phyloP scores from a whole-genome alignment of 2,888 invertebrate species.

The Tricholauxania praeusta region DNA sequence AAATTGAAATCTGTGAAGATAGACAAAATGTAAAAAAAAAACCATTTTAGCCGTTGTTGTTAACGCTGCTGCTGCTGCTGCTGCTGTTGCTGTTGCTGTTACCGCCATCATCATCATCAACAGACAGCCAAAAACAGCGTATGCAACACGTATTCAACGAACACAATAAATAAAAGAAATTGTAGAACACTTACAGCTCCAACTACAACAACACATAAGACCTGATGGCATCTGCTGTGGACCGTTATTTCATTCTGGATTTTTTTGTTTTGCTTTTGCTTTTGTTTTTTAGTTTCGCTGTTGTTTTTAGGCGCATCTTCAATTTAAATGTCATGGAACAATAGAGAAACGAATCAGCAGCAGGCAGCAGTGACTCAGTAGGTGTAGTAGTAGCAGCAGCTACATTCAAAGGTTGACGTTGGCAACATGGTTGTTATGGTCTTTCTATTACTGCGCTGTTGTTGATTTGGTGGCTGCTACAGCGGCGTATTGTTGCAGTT shows the following conservation, averaged over 20 bases:
- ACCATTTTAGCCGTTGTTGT: not conserved
- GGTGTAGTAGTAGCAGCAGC: not conserved
- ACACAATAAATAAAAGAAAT: not conserved
- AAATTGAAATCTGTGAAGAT: conserved; percentile 26
- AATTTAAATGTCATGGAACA: conserved; percentile 27
- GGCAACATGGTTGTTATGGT: no score
- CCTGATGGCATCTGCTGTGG: not conserved
- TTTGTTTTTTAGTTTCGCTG: not conserved
- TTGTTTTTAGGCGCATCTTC: conserved; percentile 27
- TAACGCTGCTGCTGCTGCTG: not conserved
- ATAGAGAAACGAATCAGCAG: not conserved
- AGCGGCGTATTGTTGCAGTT: no score
- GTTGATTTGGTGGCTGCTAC: no score
- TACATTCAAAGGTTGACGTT: not conserved
- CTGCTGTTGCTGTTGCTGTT: not conserved
- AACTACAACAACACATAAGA: not conserved
- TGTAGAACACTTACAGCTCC: not conserved
- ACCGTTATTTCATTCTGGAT: conserved; percentile 15
- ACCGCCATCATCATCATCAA: not conserved
- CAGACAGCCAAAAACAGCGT: not conserved
- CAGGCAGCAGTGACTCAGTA: not conserved
- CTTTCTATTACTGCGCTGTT: no score
- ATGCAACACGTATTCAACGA: conserved; percentile 16
- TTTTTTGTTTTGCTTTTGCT: not conserved
- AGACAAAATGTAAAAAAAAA: not conserved